Evolutionary conservation across 92 coral and sea anemone genomes (phyloP), one percentile per base, ranked within the genome.

Genomic region (Parazoanthus darwini): DNA sequence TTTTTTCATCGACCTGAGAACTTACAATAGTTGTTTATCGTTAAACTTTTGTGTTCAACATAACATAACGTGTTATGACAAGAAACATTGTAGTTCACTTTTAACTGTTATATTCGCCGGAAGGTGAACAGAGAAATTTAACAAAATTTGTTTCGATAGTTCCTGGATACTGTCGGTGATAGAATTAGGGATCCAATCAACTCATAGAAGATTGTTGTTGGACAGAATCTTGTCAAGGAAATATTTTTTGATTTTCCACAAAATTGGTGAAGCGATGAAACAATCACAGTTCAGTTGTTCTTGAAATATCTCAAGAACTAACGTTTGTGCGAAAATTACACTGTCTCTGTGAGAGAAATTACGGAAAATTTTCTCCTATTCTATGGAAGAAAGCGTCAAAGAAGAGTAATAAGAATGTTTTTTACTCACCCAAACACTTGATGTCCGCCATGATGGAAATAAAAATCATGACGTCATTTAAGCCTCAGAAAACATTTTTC

Each of bases 391-490:
- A 46, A 36, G 23, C 11, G 4, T 16, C 18, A 68, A 43, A 70
- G n/a, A 70, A 38, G 29, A n/a, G 0, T 20, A 1, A 25, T 14
- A 73, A 71, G 68, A 71, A 23, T 43, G 6, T 14, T 84, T 71
- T 8, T 46, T 71, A 84, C 87, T 84, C 38, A 84, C 87, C 87
- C 79, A 44, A 51, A 84, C 44, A 68, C 78, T 68, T 20, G 63
- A 42, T 48, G 26, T 74, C 87, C 87, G 87, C 87, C 87, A 84
- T 84, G 87, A 71, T 84, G 79, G 79, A 71, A 73, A 13, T 82
- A 22, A 73, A 46, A 84, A 71, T 23, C 79, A 84, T 84, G 87
- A 84, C 87, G 87, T 84, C 87, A 84, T 84, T 84, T 84, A 44
- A 33, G 20, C 70, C 37, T 71, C 37, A 46, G 43, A 44, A 26